These are phyloP conservation scores for Elachura formosa DNA, from an alignment of 2,113 vertebrate species.

Conservation along the genomic window DNA sequence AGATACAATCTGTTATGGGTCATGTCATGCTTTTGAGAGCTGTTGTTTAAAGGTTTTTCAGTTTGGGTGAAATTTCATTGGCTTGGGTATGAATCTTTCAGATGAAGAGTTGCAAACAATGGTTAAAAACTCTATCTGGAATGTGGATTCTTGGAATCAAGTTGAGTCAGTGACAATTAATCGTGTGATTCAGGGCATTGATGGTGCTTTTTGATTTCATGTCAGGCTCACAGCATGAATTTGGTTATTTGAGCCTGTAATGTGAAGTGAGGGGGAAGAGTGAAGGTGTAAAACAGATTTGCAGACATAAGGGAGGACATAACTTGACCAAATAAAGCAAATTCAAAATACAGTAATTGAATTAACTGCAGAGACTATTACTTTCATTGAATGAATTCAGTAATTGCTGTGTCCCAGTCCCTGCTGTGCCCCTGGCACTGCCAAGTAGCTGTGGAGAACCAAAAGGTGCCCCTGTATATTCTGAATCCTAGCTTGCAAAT, in stretches of 20 bases:
- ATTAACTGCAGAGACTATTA: not conserved
- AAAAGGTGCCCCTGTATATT: not conserved
- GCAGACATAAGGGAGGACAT: not conserved
- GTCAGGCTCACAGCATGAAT: not conserved
- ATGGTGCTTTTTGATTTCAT: not conserved
- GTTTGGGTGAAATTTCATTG: not conserved
- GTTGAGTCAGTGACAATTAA: not conserved
- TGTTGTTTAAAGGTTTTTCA: not conserved
- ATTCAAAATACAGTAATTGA: not conserved
- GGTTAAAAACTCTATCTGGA: not conserved
- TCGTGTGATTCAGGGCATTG: rapidly evolving
- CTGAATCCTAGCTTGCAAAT: not conserved
- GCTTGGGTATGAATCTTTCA: not conserved
- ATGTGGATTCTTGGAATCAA: not conserved
- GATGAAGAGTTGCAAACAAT: not conserved
- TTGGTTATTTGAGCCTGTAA: not conserved
- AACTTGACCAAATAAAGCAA: slow-evolving; percentile 24
- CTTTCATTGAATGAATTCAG: slow-evolving; percentile 1
- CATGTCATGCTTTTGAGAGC: not conserved
- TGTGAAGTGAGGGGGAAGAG: not conserved
- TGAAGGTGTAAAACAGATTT: not conserved
- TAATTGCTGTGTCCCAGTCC: not conserved
- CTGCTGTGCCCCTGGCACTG: not conserved
- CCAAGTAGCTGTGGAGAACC: not conserved
- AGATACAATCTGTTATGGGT: not conserved